Percentiles rank a stretch among this genome's conserved stretches.
Conservation (phyloP, 2,797 vertebrate species). For the Enoplosus armatus region DNA sequence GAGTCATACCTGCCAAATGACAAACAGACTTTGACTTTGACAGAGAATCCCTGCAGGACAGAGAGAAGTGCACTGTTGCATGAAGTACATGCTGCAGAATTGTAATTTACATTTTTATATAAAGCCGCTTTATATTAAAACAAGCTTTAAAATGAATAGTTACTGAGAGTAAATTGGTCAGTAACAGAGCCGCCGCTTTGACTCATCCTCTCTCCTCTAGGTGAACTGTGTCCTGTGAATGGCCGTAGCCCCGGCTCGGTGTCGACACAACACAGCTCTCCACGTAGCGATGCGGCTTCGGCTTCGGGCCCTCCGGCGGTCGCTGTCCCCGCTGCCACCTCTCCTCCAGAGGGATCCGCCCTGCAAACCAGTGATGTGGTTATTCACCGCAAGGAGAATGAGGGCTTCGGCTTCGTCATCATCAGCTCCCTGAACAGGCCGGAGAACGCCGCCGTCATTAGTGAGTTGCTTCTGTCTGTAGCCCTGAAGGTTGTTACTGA, state of each 20-base stretch:
- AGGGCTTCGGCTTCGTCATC: conserved; percentile 99
- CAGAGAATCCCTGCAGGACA: conserved; percentile 8
- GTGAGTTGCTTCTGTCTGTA: conserved; percentile 83
- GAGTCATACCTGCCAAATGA: conserved; percentile 23
- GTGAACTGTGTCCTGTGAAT: conserved; percentile 94
- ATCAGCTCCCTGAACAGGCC: conserved; percentile 99
- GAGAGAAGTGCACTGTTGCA: conserved; percentile 23
- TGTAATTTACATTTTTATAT: too few species aligned
- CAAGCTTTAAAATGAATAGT: conserved; percentile 11
- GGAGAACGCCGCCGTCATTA: conserved; percentile 93
- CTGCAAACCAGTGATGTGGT: conserved; percentile 95
- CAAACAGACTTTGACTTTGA: conserved; percentile 35
- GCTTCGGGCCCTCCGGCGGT: conserved; percentile 85
- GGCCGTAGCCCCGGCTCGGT: conserved; percentile 94
- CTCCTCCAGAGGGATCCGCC: conserved; percentile 87
- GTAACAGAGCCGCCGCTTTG: background rate
- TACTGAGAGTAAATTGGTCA: background rate
- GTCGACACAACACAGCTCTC: conserved; percentile 96
- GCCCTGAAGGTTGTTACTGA: conserved; percentile 18
- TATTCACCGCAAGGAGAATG: conserved; percentile 98
- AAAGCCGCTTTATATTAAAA: conserved; percentile 20
- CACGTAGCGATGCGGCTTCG: conserved; percentile 91
- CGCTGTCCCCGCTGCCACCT: conserved; percentile 80
- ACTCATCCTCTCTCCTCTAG: conserved; percentile 78
- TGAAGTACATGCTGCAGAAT: conserved; percentile 15